Conservation (phyloP, 1,140 invertebrate species). For the Eulimnadia texana region DNA sequence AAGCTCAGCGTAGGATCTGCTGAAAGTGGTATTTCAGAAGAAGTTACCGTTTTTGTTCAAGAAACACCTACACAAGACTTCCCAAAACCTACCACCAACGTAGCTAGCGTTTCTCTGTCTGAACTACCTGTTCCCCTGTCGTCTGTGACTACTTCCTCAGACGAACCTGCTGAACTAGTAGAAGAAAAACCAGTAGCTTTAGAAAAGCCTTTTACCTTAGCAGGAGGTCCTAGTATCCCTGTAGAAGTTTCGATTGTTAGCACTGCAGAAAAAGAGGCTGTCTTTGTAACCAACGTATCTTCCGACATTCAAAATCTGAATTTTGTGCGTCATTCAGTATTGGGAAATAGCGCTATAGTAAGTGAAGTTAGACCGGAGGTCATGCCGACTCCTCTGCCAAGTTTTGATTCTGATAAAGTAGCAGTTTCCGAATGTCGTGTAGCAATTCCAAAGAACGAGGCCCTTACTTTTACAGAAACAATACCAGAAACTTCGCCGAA, state of each 20-base stretch:
- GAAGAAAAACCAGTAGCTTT: background rate
- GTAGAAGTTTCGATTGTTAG: background rate
- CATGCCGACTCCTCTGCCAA: slow-evolving; percentile 10
- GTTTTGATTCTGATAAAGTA: background rate
- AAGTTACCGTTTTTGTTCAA: background rate
- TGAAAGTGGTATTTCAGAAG: background rate
- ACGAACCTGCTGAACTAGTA: background rate
- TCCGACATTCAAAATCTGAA: slow-evolving; percentile 3
- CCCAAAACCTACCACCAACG: background rate
- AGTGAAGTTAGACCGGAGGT: slow-evolving; percentile 12
- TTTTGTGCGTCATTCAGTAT: background rate
- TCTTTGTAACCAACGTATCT: slow-evolving; percentile 6
- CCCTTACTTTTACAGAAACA: slow-evolving; percentile 16
- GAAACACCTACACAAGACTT: background rate
- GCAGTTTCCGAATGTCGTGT: slow-evolving; percentile 5
- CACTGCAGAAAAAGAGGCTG: slow-evolving; percentile 7
- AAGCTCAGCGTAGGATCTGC: background rate
- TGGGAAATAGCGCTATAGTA: background rate
- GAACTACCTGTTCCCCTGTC: background rate
- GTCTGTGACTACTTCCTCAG: background rate
- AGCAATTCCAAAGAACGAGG: slow-evolving; percentile 2
- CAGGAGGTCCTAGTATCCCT: background rate
- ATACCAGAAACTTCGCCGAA: background rate
- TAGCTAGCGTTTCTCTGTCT: background rate
- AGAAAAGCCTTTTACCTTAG: background rate